Percentiles rank a stretch among this genome's conserved stretches.
phyloP scores from a whole-genome alignment of 2,888 invertebrate genomes.

The Eudasyphora cyanicolor region DNA sequence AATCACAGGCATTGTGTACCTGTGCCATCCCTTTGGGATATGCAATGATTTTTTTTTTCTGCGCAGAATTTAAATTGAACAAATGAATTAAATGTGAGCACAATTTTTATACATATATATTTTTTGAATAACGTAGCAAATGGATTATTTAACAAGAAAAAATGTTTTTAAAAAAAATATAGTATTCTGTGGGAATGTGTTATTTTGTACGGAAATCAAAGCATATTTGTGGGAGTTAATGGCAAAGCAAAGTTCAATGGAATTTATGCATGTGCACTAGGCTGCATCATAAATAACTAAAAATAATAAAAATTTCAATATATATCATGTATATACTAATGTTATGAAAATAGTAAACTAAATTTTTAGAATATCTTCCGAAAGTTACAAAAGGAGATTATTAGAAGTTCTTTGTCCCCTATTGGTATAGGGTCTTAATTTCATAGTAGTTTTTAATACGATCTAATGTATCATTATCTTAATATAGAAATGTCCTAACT shows the following conservation, averaged over 20 bases:
- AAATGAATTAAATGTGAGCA: constrained; percentile 5
- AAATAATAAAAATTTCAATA: too few species aligned
- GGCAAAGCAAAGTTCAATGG: background rate
- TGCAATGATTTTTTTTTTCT: constrained; percentile 26
- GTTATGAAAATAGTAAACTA: too few species aligned
- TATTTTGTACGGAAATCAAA: background rate
- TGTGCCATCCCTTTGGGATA: background rate
- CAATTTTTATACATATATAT: background rate
- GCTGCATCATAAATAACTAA: background rate
- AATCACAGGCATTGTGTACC: constrained; percentile 23
- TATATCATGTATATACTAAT: too few species aligned
- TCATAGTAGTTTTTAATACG: too few species aligned
- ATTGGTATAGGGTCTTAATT: too few species aligned
- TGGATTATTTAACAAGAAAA: background rate
- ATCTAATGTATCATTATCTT: too few species aligned
- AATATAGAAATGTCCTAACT: too few species aligned
- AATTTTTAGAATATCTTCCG: too few species aligned
- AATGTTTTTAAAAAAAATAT: background rate
- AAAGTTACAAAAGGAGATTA: too few species aligned
- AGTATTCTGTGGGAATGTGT: background rate
- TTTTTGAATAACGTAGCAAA: background rate
- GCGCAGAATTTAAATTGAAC: constrained; percentile 15
- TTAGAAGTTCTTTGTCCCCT: too few species aligned
- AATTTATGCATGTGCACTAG: background rate
- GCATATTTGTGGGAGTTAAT: background rate